Conservation (phyloP, 2,797 vertebrate genomes). For the Lutjanus campechanus region DNA sequence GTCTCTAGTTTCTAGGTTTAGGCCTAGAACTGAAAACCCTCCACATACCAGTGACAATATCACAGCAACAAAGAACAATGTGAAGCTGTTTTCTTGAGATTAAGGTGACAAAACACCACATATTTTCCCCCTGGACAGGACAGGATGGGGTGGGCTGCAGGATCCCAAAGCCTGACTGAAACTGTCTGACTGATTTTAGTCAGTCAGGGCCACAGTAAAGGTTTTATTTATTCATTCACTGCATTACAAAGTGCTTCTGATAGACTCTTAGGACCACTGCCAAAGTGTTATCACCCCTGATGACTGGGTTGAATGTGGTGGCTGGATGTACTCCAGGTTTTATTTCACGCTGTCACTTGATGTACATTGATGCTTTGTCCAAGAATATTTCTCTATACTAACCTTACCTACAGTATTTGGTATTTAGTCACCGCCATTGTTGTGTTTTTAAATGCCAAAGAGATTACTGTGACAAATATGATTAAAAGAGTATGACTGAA, state of each 20-base stretch:
- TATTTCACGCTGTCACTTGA: no score
- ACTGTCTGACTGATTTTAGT: background rate
- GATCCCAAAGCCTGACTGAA: constrained; percentile 11
- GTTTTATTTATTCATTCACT: background rate
- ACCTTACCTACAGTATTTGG: background rate
- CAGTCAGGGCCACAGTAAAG: background rate
- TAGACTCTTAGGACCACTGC: background rate
- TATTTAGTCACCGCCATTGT: background rate
- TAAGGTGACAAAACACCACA: constrained; percentile 52
- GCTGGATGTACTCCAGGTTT: no score
- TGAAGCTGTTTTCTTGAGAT: constrained; percentile 49
- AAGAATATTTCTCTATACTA: no score
- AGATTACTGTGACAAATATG: background rate
- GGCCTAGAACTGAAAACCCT: constrained; percentile 22
- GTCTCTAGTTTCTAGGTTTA: constrained; percentile 29
- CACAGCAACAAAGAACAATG: constrained; percentile 65
- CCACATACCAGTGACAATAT: constrained; percentile 57
- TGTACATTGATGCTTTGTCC: no score
- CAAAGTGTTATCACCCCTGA: no score
- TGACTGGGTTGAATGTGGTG: no score
- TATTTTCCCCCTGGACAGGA: constrained; percentile 33
- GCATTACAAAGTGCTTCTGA: background rate
- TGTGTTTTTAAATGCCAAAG: background rate
- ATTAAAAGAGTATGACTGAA: background rate
- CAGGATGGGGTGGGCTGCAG: constrained; percentile 16